phyloP scores from a whole-genome alignment of 1,140 invertebrate species.

The Drosophila sp. region DNA sequence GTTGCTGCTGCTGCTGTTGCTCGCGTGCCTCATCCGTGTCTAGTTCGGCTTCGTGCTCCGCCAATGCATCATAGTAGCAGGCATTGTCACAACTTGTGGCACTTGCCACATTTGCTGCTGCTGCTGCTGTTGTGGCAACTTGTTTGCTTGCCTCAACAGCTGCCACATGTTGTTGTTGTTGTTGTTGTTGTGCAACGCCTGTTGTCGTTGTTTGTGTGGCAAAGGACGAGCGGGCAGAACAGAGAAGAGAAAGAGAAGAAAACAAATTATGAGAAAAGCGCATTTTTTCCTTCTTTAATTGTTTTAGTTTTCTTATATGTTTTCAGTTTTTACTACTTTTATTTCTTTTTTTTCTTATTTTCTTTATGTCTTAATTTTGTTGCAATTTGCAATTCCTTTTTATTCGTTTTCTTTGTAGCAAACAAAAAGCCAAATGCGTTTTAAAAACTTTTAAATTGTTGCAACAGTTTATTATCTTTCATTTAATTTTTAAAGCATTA shows the following conservation, averaged over 20 bases:
- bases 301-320: too few species aligned
- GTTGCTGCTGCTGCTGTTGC: neutral
- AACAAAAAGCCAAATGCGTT: constrained; percentile 83
- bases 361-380: constrained; percentile 3
- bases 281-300: too few species aligned
- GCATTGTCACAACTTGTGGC: constrained; percentile 64
- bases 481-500: too few species aligned
- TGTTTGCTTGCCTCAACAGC: neutral
- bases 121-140: too few species aligned
- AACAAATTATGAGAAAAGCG: constrained; percentile 84
- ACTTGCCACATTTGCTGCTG: neutral
- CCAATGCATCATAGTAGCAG: constrained; percentile 77
- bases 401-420: neutral
- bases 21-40: constrained; percentile 21
- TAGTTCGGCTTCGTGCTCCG: constrained; percentile 65
- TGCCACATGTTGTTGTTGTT: constrained; percentile 31
- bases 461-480: too few species aligned
- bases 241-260: constrained; percentile 81
- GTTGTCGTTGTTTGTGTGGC: constrained; percentile 22
- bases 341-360: constrained; percentile 3
- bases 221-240: constrained; percentile 38
- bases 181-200: constrained; percentile 12
- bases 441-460: constrained; percentile 24
- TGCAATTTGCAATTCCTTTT: constrained; percentile 1
- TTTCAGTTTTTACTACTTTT: neutral